phyloP scores from a whole-genome alignment of 23 tunicate genomes.

The Trididemnum clinides region DNA sequence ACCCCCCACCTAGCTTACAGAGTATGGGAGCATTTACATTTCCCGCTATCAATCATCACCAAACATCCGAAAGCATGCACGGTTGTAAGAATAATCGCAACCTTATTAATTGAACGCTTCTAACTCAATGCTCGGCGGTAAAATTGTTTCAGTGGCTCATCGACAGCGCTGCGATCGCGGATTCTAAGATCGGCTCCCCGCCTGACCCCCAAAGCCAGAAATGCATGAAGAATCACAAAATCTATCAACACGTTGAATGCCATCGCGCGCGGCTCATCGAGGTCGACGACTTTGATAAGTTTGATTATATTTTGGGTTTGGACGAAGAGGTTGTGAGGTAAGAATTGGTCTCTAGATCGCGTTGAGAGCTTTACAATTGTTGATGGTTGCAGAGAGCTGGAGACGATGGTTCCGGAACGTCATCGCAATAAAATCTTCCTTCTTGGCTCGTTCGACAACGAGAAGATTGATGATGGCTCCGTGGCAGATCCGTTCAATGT shows the following conservation, averaged over 20 bases:
- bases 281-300: constrained; percentile 40
- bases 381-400: constrained; percentile 34
- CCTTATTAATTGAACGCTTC: too few species aligned
- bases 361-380: neutral
- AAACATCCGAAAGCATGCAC: too few species aligned
- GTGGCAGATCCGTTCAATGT: constrained; percentile 85
- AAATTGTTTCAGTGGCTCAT: constrained; percentile 61
- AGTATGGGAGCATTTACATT: too few species aligned
- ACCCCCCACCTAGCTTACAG: too few species aligned
- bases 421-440: constrained; percentile 49
- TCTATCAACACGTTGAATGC: constrained; percentile 49
- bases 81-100: too few species aligned
- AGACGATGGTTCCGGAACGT: constrained; percentile 50
- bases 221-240: constrained; percentile 54
- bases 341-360: neutral
- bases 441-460: constrained; percentile 61
- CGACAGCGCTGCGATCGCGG: constrained; percentile 78
- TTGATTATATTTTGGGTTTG: constrained; percentile 73
- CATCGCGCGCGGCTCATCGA: constrained; percentile 61
- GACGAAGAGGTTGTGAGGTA: constrained; percentile 75
- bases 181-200: constrained; percentile 49
- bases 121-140: too few species aligned
- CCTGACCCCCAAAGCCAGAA: constrained; percentile 59
- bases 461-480: constrained; percentile 25
- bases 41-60: too few species aligned